Base-by-base conservation (phyloP, 2,888 invertebrate genomes). In the Cosmia trapezina region DNA sequence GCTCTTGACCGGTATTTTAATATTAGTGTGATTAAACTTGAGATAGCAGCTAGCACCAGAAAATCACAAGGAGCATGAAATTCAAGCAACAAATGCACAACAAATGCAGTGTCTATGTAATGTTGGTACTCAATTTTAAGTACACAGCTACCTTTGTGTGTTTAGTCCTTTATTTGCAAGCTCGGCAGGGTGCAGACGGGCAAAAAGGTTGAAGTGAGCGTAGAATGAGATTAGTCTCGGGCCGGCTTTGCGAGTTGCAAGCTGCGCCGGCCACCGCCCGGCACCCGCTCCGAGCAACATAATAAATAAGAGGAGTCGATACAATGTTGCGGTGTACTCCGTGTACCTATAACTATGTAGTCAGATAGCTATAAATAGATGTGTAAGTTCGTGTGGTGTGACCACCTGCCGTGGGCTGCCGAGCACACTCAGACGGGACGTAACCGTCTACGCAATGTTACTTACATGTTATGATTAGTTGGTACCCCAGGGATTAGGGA, bases 201-300 rank as follows among this genome's bases (percentile, higher is more conserved):
- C 90, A 93, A 94, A 94, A 94, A 94, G 91, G 88, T 89, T 88
- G 89, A 88, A 91, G 89, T 89, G 88, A 87, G 84, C 85, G 77
- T 87, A 88, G 88, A 90, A 92, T 93, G 89, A 90, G 91, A 91
- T 91, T 89, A 91, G 90, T 89, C 73, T 47, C 86, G 85, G 88
- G 86, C 86, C 88, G 87, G 89, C 86, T 89, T 88, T 79, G 75
- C 76, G 51, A 83, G 70, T 78, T 83, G 85, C 84, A 72, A 78
- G 72, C 80, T 77, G 73, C 62, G 65, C 68, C 64, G 56, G 81
- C 82, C 83, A 83, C 83, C 83, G 81, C 75, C 70, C 73, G 74
- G 73, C 74, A 65, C 71, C 73, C 81, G 80, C 72, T 81, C 81
- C 80, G 78, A 81, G 78, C 88, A 84, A 86, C 86, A 82, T 89